phyloP scores from a whole-genome alignment of 35 echinoderm and acorn worm genomes.

The Apostichopus californicus region DNA sequence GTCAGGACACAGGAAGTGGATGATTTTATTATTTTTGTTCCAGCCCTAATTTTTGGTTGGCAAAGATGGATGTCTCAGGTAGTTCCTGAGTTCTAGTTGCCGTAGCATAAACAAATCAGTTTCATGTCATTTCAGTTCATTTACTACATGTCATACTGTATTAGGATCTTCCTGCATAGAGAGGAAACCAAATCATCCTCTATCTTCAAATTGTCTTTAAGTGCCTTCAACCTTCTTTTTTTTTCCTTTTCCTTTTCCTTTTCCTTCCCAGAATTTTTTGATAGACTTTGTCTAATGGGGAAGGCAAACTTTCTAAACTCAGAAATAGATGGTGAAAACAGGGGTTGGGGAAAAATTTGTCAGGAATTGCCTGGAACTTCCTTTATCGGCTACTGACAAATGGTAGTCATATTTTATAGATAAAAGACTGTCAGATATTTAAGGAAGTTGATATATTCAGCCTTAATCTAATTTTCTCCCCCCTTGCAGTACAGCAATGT shows the following conservation, averaged over 20 bases:
- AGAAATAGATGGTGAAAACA: too few relatives aligned
- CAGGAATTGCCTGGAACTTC: too few relatives aligned
- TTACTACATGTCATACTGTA: constrained; percentile 8
- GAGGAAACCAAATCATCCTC: neutral
- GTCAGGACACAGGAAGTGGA: neutral
- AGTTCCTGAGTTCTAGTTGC: neutral
- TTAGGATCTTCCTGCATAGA: neutral
- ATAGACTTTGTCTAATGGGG: too few relatives aligned
- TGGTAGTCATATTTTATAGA: too few relatives aligned
- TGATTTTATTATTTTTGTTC: neutral
- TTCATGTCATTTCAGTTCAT: constrained; percentile 1
- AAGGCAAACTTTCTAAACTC: neutral
- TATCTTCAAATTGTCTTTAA: neutral
- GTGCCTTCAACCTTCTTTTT: neutral
- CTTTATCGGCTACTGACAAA: too few relatives aligned
- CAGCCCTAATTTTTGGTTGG: neutral
- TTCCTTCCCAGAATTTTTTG: neutral
- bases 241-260: neutral
- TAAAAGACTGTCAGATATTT: too few relatives aligned
- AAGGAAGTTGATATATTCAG: too few relatives aligned
- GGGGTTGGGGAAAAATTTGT: too few relatives aligned
- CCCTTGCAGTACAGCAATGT: too few relatives aligned
- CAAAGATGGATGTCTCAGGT: neutral
- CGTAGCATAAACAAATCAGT: neutral
- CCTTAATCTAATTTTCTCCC: too few relatives aligned